Evolutionary conservation across 2,888 invertebrate genomes (phyloP), one percentile per base, ranked within the genome.

Genomic region (Phaedon cochleariae): DNA sequence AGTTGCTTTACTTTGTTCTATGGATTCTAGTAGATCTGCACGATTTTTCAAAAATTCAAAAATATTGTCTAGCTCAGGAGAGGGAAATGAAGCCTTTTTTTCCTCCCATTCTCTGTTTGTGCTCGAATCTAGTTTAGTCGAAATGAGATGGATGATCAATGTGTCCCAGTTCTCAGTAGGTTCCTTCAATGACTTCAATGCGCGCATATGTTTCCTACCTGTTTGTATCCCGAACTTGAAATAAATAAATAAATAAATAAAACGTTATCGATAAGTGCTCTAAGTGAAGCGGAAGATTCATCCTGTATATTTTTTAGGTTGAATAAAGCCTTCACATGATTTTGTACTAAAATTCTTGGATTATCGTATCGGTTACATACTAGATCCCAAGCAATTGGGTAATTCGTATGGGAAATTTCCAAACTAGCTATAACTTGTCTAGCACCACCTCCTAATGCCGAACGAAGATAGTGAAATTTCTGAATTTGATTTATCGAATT

Each of bases 361-460:
- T 62, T 61, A 59, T 69, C 55, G 29, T 52, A 66, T 17, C 55
- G 20, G 1, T 57, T 54, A 49, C 29, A 66, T 21, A 62, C 7
- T n/a, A 26, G 10, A 18, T 48, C 49, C 64, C 63, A 64, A 10
- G 62, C 59, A 12, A 57, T 49, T 31, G 17, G 15, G 10, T 60
- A 60, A 55, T 60, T 64, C 18, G 20, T 18, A n/a, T 15, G 4
- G 15, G 46, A 58, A 29, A 52, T 22, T 46, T 55, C 54, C 22
- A 57, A n/a, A 59, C 57, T 62, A n/a, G 62, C 67, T 26, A 26
- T 18, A 2, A 57, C 26, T 22, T 57, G 21, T 41, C 15, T 26
- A 1, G 57, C 57, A 22, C 20, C 18, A 18, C 45, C 57, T 21
- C 21, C 21, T 21, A 41, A 21, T 22, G 57, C 41, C 10, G 57